phyloP scores from a whole-genome alignment of 2,888 invertebrate species.

The Rhingia campestris region DNA sequence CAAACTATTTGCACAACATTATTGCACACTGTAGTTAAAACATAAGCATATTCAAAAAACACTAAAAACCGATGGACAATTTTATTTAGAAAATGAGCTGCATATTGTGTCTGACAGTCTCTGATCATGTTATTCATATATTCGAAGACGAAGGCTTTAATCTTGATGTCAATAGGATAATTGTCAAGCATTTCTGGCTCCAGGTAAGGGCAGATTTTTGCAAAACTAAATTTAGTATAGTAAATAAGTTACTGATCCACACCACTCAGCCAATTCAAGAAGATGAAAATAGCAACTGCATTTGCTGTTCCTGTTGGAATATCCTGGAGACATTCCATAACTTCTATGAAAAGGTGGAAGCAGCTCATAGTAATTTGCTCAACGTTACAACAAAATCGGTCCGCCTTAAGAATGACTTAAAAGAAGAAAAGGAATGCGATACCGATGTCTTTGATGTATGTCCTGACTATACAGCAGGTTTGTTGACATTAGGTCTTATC shows the following conservation, averaged over 20 bases:
- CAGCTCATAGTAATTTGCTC: slow-evolving; percentile 72
- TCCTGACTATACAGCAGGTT: slow-evolving; percentile 77
- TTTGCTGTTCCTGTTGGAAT: slow-evolving; percentile 78
- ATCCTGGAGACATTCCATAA: slow-evolving; percentile 77
- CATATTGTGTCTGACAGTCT: slow-evolving; percentile 42
- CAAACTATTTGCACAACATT: neutral
- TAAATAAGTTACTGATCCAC: neutral
- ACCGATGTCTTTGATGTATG: slow-evolving; percentile 51
- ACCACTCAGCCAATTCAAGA: slow-evolving; percentile 37
- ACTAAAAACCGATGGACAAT: neutral
- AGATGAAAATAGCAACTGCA: slow-evolving; percentile 22
- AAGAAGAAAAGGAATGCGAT: slow-evolving; percentile 18
- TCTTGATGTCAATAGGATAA: slow-evolving; percentile 74
- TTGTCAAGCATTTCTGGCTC: slow-evolving; percentile 78
- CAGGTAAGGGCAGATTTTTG: slow-evolving; percentile 26
- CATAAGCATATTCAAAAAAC: slow-evolving; percentile 11
- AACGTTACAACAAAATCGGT: neutral
- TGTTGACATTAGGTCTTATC: slow-evolving; percentile 2
- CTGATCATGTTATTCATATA: slow-evolving; percentile 40
- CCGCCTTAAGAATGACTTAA: neutral
- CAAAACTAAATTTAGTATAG: neutral
- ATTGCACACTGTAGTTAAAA: neutral
- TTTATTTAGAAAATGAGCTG: slow-evolving; percentile 37
- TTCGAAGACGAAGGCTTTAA: slow-evolving; percentile 32
- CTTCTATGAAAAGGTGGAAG: slow-evolving; percentile 77